Percentiles rank a stretch among this genome's conserved stretches.
Conservation (phyloP, 1,140 invertebrate species). For the Trissolcus basalis region DNA sequence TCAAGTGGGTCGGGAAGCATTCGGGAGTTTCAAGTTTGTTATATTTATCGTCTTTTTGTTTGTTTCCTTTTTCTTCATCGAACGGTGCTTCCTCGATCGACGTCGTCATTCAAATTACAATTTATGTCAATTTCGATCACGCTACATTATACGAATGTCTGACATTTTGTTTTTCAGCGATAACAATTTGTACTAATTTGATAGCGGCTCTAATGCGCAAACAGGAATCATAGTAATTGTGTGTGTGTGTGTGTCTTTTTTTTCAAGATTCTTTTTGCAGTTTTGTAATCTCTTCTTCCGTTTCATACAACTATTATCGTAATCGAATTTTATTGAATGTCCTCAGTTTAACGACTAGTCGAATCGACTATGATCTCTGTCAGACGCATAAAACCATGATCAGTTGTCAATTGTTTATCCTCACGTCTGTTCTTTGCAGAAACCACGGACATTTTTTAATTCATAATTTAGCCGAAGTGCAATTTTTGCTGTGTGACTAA, state of each 20-base stretch:
- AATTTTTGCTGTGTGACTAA: constrained; percentile 48
- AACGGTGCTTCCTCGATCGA: constrained; percentile 29
- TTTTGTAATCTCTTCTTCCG: not conserved
- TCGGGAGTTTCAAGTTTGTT: not conserved
- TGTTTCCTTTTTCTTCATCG: constrained; percentile 9
- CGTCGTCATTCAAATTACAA: constrained; percentile 10
- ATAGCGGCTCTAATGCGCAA: not conserved
- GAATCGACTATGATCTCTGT: constrained; percentile 38
- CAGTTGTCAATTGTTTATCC: constrained; percentile 5
- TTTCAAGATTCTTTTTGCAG: not conserved
- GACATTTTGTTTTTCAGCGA: no score
- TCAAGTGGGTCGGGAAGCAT: constrained; percentile 20
- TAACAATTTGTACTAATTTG: no score
- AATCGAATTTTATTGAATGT: not conserved
- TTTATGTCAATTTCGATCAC: not conserved
- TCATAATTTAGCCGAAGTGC: constrained; percentile 33
- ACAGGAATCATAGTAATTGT: constrained; percentile 18
- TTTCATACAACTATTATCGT: not conserved
- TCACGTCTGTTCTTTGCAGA: constrained; percentile 6
- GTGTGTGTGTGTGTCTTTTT: no score
- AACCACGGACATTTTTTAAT: constrained; percentile 16
- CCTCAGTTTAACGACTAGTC: constrained; percentile 25
- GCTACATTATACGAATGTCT: no score
- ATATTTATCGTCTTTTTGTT: not conserved
- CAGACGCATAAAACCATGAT: constrained; percentile 7